Evolutionary conservation across 2,113 vertebrate species (phyloP), one percentile per base, ranked within the genome.

Genomic region (Telmatochromis sp.): DNA sequence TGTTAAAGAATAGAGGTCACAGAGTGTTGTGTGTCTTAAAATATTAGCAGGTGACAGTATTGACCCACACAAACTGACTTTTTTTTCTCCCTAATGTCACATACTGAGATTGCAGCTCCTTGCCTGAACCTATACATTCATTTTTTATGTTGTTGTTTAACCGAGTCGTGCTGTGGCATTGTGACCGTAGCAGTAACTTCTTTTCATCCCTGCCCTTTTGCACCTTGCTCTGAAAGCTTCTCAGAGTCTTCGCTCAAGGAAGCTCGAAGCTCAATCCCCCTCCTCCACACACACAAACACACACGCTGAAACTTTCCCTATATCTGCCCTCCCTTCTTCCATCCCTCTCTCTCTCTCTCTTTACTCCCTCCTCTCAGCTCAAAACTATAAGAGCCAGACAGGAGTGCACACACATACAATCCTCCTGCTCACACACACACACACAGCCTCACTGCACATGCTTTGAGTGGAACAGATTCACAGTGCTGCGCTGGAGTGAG

Each of bases 211-310:
- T 92, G 89, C 81, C 86, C 78, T 93, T 91, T 93, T 94, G 91
- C 96, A 96, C 94, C 94, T 96, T 95, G 87, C 91, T 89, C 89
- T 89, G 79, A 94, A 91, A 90, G 85, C 90, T 96, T 94, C 91
- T 92, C 40, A 26, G 93, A 33, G 93, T 53, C 84, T 94, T 92
- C 47, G 80, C 84, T 93, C 91, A 88, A 86, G 71, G 90, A 95
- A 93, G 94, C 47, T 87, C 88, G 51, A 81, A 82, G 80, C 91
- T 83, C 55, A 89, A 90, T 47, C 87, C 92, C 91, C 89, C 89
- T 87, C 89, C 90, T 89, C 84, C 71, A 23, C 37, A 73, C 65
- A 71, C 37, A 42, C 35, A 68, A 4, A 45, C 14, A 45, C 68
- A 82, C 87, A 85, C 53, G 5, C 88, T 55, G 19, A 90, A 87